Evolutionary conservation across 2,888 invertebrate species (phyloP).

Genomic region (Ypsolopha scabrella): DNA sequence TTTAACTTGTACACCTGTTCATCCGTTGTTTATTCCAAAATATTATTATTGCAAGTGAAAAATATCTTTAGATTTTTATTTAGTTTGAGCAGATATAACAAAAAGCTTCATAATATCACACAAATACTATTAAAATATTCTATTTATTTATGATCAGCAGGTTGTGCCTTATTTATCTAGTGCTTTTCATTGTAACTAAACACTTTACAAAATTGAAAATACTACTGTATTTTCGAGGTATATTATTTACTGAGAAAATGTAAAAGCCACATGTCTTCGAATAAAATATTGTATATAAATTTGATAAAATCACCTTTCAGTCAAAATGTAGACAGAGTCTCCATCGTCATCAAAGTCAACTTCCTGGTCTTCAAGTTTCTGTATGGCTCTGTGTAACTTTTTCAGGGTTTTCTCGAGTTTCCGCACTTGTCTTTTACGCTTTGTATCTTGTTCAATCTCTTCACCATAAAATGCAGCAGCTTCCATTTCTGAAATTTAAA

Average conservation of each 20-base stretch:
- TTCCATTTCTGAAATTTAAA: slow-evolving; percentile 1
- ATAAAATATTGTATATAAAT: neutral
- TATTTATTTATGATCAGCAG: too few species aligned
- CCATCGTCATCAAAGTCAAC: slow-evolving; percentile 81
- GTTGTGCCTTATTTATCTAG: slow-evolving; percentile 15
- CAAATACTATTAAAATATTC: too few species aligned
- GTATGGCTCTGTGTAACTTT: slow-evolving; percentile 75
- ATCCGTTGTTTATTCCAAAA: too few species aligned
- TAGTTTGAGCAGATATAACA: too few species aligned
- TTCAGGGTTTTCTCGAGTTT: slow-evolving; percentile 72
- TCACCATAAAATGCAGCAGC: slow-evolving; percentile 14
- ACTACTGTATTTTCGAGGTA: neutral
- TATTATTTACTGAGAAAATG: neutral
- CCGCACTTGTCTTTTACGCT: slow-evolving; percentile 63
- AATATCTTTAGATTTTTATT: too few species aligned
- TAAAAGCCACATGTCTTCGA: neutral
- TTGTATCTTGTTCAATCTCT: slow-evolving; percentile 45
- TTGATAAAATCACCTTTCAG: slow-evolving; percentile 63
- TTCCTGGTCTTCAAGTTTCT: slow-evolving; percentile 75
- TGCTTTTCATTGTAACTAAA: slow-evolving; percentile 9
- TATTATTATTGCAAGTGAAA: too few species aligned
- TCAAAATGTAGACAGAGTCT: slow-evolving; percentile 78
- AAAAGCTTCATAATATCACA: too few species aligned
- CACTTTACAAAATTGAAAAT: neutral
- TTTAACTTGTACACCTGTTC: too few species aligned